Percentiles rank a stretch among this genome's conserved stretches.
Evolutionary conservation across 2,113 vertebrate genomes (phyloP).

Genomic region (Delphinapterus leucas): DNA sequence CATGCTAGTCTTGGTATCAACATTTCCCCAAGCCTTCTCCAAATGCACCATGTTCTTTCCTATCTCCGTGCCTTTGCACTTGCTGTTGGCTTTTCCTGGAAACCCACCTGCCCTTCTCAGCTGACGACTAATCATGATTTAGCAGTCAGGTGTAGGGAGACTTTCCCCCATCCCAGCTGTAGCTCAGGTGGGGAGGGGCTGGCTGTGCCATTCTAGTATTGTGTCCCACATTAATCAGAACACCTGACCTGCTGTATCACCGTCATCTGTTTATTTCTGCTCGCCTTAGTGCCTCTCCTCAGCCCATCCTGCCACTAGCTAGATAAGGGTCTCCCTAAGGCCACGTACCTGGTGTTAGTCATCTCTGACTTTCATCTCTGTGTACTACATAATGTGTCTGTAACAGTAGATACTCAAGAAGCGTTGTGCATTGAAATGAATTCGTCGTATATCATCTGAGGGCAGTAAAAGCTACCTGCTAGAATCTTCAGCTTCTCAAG

Average conservation of each 20-base stretch:
- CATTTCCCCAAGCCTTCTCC: background rate
- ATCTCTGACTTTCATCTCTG: background rate
- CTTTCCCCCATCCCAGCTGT: background rate
- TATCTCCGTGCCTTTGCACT: background rate
- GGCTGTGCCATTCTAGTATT: fast-evolving
- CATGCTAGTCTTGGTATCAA: fast-evolving
- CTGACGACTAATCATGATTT: background rate
- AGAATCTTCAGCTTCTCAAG: background rate
- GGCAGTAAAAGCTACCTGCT: background rate
- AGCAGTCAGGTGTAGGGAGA: background rate
- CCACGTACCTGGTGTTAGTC: background rate
- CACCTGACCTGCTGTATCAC: background rate
- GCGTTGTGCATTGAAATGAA: background rate
- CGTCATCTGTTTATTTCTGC: background rate
- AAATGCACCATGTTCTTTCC: background rate
- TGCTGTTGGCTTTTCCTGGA: background rate
- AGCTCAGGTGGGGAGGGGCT: background rate
- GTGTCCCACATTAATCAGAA: fast-evolving
- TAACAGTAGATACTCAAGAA: background rate
- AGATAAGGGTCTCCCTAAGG: background rate
- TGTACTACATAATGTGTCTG: background rate
- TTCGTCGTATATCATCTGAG: background rate
- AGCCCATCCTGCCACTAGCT: fast-evolving
- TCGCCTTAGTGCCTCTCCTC: background rate
- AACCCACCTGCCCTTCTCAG: background rate